Evolutionary conservation across 2,113 vertebrate species (phyloP).

Genomic region (Centrocercus urophasianus): DNA sequence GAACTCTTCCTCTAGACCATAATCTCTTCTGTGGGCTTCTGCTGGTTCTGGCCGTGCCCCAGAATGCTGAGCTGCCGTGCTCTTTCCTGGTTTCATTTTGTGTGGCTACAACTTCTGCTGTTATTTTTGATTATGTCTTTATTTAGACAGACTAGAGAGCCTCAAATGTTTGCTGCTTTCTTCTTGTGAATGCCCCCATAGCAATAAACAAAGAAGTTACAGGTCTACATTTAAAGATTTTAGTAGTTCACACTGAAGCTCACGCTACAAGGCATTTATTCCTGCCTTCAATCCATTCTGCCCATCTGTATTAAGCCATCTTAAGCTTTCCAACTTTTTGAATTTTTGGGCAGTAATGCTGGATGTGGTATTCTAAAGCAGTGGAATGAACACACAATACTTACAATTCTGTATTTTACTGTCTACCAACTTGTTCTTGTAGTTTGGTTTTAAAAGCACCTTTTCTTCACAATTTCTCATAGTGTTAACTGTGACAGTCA

Average conservation of each 20-base stretch:
- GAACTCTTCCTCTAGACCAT: not conserved
- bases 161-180: not conserved
- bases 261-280: not conserved
- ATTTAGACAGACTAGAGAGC: not conserved
- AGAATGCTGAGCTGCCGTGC: not conserved
- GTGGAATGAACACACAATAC: not conserved
- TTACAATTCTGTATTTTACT: not conserved
- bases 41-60: not conserved
- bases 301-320: not conserved
- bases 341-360: not conserved
- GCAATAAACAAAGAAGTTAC: not conserved
- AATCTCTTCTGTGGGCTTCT: not conserved
- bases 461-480: not conserved
- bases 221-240: not conserved
- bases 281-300: not conserved
- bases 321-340: not conserved
- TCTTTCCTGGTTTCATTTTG: not conserved
- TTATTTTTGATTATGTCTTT: constrained; percentile 8
- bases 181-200: not conserved
- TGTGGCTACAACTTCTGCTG: not conserved
- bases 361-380: not conserved
- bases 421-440: not conserved
- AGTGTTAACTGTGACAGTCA: rapidly evolving
- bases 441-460: not conserved
- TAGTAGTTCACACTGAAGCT: not conserved